Evolutionary conservation across 1,140 invertebrate species (phyloP).

Genomic region (Brachionus asplanchnoidis): DNA sequence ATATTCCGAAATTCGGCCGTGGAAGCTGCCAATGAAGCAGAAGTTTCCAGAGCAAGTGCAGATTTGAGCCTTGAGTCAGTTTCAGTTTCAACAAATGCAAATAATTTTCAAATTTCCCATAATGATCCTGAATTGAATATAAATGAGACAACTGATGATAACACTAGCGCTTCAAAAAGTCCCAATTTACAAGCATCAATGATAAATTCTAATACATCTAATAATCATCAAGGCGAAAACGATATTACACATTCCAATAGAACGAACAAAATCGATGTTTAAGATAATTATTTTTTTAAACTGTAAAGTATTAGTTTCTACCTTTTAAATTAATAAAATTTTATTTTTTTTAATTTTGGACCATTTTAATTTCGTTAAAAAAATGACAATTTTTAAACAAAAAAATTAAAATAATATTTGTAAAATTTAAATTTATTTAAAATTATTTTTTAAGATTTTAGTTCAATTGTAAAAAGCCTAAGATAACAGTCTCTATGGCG

Average conservation of each 20-base stretch:
- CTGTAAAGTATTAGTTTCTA: not conserved
- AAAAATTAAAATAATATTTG: no score
- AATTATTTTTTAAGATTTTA: no score
- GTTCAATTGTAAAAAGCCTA: no score
- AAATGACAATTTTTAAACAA: no score
- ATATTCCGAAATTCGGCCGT: not conserved
- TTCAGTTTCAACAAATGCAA: not conserved
- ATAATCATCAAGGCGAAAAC: not conserved
- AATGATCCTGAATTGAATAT: not conserved
- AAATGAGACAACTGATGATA: not conserved
- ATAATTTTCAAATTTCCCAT: not conserved
- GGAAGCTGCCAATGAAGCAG: not conserved
- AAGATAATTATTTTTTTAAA: not conserved
- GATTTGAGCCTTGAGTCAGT: not conserved
- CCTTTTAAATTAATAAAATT: not conserved
- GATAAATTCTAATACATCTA: not conserved
- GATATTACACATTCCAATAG: not conserved
- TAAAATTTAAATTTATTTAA: no score
- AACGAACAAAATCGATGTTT: not conserved
- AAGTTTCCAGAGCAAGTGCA: not conserved
- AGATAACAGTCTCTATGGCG: not conserved
- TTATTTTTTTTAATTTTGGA: not conserved
- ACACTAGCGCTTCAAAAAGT: not conserved
- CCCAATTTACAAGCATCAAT: not conserved
- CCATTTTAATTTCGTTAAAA: no score